Percentiles rank a stretch among this genome's conserved stretches.
These are phyloP conservation scores for Diaperis boleti DNA, from an alignment of 2,888 invertebrate genomes.

Conservation along the genomic window DNA sequence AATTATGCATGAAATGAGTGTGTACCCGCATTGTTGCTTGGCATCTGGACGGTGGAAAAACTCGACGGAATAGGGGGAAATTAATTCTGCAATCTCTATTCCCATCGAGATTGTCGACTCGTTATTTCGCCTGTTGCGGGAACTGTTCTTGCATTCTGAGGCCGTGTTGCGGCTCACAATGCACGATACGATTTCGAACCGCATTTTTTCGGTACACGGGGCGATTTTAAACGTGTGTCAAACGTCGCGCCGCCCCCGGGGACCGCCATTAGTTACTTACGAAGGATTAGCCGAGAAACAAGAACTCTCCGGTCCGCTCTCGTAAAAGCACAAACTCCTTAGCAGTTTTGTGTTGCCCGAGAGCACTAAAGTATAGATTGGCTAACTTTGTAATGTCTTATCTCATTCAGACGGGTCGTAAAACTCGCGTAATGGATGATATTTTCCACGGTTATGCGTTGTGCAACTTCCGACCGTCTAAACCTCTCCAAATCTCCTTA, in stretches of 20 bases:
- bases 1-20: too few relatives aligned
- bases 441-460: slow-evolving; percentile 56
- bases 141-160: too few relatives aligned
- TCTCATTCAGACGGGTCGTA: slow-evolving; percentile 62
- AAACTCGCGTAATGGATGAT: slow-evolving; percentile 63
- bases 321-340: slow-evolving; percentile 52
- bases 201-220: too few relatives aligned
- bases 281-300: slow-evolving; percentile 42
- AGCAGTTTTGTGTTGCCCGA: slow-evolving; percentile 49
- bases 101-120: too few relatives aligned
- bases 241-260: too few relatives aligned
- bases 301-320: slow-evolving; percentile 49
- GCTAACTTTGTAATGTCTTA: slow-evolving; percentile 65
- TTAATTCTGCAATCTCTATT: neutral
- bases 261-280: slow-evolving; percentile 35
- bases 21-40: neutral
- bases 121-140: too few relatives aligned
- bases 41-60: neutral
- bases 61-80: neutral
- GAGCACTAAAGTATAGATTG: slow-evolving; percentile 64
- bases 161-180: too few relatives aligned
- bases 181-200: too few relatives aligned
- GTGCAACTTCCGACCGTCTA: slow-evolving; percentile 41
- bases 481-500: slow-evolving; percentile 37
- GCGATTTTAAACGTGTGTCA: too few relatives aligned